Percentiles rank a stretch among this genome's conserved stretches.
Evolutionary conservation across 2,888 invertebrate genomes (phyloP).

Genomic region (Aquatica leii): DNA sequence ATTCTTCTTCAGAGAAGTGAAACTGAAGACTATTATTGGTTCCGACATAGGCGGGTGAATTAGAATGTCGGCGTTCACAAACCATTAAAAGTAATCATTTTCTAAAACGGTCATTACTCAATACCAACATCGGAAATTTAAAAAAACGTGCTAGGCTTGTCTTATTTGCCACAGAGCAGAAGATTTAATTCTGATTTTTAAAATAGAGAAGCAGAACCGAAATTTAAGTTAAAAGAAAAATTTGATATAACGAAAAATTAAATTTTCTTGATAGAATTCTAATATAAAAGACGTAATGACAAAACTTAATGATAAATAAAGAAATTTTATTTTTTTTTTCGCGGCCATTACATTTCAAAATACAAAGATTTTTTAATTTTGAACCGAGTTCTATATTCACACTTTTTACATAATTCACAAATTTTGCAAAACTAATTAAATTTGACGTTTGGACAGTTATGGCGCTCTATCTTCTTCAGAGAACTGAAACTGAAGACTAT

Average conservation of each 20-base stretch:
- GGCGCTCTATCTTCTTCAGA: too few relatives aligned
- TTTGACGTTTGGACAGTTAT: too few relatives aligned
- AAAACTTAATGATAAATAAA: too few relatives aligned
- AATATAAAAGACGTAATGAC: slow-evolving; percentile 75
- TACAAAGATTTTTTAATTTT: too few relatives aligned
- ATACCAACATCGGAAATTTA: slow-evolving; percentile 65
- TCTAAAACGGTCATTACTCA: slow-evolving; percentile 84
- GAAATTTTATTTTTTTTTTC: too few relatives aligned
- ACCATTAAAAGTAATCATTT: slow-evolving; percentile 77
- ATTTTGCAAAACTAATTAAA: too few relatives aligned
- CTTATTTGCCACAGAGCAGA: slow-evolving; percentile 89
- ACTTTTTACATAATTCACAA: too few relatives aligned
- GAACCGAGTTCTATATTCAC: too few relatives aligned
- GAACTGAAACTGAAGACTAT: too few relatives aligned
- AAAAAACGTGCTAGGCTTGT: slow-evolving; percentile 70
- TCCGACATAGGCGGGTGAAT: slow-evolving; percentile 97
- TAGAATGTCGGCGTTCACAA: slow-evolving; percentile 95
- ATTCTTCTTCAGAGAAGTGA: too few relatives aligned
- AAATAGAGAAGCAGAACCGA: slow-evolving; percentile 18
- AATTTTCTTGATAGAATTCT: slow-evolving; percentile 83
- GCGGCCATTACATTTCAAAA: too few relatives aligned
- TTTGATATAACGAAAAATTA: slow-evolving; percentile 73
- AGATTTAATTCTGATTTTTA: slow-evolving; percentile 78
- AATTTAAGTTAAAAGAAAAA: slow-evolving; percentile 66
- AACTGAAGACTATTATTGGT: too few relatives aligned